Conservation (phyloP, 1,140 invertebrate species). For the Ladona fulva region DNA sequence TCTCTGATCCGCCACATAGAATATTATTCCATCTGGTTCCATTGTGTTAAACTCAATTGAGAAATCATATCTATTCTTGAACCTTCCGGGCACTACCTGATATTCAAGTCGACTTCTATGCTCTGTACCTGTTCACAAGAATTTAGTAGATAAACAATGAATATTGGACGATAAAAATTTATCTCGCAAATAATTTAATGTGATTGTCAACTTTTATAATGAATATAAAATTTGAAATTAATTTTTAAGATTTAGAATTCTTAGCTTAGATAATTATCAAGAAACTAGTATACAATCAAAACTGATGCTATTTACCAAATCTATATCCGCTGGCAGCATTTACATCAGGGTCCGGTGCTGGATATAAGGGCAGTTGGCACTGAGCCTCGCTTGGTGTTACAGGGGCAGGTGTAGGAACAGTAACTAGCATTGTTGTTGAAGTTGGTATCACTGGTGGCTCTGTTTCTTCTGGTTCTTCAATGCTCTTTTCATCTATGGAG, state of each 20-base stretch:
- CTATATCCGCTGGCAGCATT: conserved; percentile 37
- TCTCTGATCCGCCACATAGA: conserved; percentile 59
- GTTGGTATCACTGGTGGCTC: background rate
- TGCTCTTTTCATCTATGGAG: too few species aligned
- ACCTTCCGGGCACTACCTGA: conserved; percentile 45
- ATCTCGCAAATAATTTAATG: background rate
- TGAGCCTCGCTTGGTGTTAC: conserved; percentile 28
- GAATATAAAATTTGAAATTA: conserved; percentile 15
- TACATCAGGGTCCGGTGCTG: conserved; percentile 31
- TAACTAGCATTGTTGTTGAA: background rate
- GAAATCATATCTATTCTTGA: conserved; percentile 60
- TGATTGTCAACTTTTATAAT: background rate
- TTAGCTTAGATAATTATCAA: too few species aligned
- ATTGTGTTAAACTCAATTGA: conserved; percentile 74
- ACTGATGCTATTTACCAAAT: conserved; percentile 39
- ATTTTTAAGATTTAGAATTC: too few species aligned
- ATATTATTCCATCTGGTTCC: conserved; percentile 67
- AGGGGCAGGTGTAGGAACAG: conserved; percentile 19
- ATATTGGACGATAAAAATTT: background rate
- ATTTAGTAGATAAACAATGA: background rate
- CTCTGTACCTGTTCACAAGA: conserved; percentile 44
- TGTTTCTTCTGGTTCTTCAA: background rate
- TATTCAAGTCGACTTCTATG: conserved; percentile 66
- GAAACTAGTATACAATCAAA: background rate
- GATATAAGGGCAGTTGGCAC: conserved; percentile 41